Evolutionary conservation across 2,888 invertebrate species (phyloP).

Genomic region (Mythimna ferrago): DNA sequence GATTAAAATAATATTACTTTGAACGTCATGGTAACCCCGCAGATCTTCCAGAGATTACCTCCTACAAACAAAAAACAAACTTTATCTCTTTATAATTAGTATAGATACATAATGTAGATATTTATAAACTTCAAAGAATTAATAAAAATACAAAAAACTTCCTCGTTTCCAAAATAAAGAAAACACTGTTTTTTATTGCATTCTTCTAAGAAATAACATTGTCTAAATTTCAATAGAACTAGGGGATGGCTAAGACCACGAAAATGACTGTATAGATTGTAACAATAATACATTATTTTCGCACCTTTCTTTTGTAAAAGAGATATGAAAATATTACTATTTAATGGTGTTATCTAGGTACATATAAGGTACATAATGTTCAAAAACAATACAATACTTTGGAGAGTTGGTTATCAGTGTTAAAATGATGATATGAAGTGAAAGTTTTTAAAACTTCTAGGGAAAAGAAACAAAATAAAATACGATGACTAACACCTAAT

Average conservation of each 20-base stretch:
- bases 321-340: conserved; percentile 42
- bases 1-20: no score
- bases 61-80: no score
- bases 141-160: neutral
- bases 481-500: no score
- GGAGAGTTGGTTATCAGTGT: neutral
- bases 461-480: no score
- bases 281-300: conserved; percentile 57
- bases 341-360: conserved; percentile 32
- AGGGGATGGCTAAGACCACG: conserved; percentile 54
- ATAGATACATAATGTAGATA: neutral
- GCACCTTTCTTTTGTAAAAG: conserved; percentile 56
- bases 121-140: neutral
- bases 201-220: conserved; percentile 25
- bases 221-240: conserved; percentile 49
- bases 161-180: neutral
- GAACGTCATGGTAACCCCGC: no score
- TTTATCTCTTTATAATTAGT: no score
- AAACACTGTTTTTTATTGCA: conserved; percentile 27
- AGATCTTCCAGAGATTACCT: no score
- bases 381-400: conserved; percentile 3
- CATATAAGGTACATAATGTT: conserved; percentile 13
- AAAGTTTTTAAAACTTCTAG: neutral
- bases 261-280: conserved; percentile 31
- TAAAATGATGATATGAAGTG: conserved; percentile 14